Evolutionary conservation across 2,113 vertebrate genomes (phyloP), one percentile per base, ranked within the genome.

Genomic region (Tupaia tana): DNA sequence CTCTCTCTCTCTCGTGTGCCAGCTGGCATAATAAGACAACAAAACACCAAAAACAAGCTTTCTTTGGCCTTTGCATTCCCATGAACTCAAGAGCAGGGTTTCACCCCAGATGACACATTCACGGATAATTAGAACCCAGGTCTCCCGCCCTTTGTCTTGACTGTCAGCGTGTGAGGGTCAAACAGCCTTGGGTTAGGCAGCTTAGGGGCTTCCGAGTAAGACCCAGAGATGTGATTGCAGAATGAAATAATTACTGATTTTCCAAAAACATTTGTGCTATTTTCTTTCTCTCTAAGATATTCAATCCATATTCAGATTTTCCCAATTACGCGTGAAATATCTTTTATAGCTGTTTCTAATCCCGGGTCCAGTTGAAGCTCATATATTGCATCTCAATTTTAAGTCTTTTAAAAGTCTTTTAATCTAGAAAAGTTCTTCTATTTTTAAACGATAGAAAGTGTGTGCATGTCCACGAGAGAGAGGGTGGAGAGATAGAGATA

Each of bases 281-380:
- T 64, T 69, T 64, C 63, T 85, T 86, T 92, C 31, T 74, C 34
- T 89, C 25, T 82, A 73, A 86, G 77, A 86, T 89, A 82, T 34
- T 89, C 22, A 69, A 25, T 29, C 85, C 29, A 27, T 31, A 64
- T 81, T 81, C 61, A 86, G 13, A 89, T 59, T 75, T 58, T 34
- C 18, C 69, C 56, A 56, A 19, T 61, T 75, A 81, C 64, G n/a
- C 14, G 58, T 24, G 9, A 75, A 63, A 64, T 80, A 18, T 20
- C 71, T 90, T 87, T 83, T 89, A 25, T 25, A 88, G 52, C 16
- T 73, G 12, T 70, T 88, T 89, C 52, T 74, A 79, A 91, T 69
- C 54, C 4, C 69, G 20, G 14, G 69, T 94, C 29, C 19, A 59
- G 15, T 69, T 75, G 59, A 92, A 13, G 56, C 79, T 96, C 43